Evolutionary conservation across 2,888 invertebrate genomes (phyloP).

Genomic region (Platynereis dumerilii): DNA sequence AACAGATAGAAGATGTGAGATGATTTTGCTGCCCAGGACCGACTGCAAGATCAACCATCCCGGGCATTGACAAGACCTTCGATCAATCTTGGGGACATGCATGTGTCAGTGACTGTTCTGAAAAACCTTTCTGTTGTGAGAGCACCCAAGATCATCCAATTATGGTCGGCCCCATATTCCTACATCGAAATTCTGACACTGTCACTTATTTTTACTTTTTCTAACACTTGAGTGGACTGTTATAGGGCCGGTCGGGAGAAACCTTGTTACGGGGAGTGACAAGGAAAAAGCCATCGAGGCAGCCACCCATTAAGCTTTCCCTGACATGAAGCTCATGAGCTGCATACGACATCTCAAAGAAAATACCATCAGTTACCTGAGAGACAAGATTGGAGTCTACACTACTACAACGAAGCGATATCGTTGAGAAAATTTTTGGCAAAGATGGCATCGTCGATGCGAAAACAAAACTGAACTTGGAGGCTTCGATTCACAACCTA

Average conservation of each 20-base stretch:
- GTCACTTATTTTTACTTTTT: neutral
- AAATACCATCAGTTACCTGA: neutral
- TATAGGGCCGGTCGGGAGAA: neutral
- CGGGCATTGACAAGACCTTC: conserved; percentile 1
- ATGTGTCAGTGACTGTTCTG: neutral
- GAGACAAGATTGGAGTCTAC: neutral
- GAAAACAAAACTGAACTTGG: too few species aligned
- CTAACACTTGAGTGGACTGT: neutral
- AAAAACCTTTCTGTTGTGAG: neutral
- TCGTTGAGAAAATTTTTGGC: too few species aligned
- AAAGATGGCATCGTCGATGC: too few species aligned
- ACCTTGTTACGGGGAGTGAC: neutral
- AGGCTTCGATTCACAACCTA: too few species aligned
- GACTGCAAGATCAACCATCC: neutral
- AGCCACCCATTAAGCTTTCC: neutral
- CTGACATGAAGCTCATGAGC: neutral
- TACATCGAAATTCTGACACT: conserved; percentile 1
- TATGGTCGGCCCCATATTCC: neutral
- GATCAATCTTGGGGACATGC: neutral
- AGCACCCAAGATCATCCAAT: neutral
- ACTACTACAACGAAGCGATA: neutral
- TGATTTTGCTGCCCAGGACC: neutral
- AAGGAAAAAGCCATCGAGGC: neutral
- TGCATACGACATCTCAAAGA: conserved; percentile 9
- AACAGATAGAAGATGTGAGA: neutral